Base-by-base conservation (phyloP, 1,140 invertebrate species). In the Pseudachorutes palmiensis region DNA sequence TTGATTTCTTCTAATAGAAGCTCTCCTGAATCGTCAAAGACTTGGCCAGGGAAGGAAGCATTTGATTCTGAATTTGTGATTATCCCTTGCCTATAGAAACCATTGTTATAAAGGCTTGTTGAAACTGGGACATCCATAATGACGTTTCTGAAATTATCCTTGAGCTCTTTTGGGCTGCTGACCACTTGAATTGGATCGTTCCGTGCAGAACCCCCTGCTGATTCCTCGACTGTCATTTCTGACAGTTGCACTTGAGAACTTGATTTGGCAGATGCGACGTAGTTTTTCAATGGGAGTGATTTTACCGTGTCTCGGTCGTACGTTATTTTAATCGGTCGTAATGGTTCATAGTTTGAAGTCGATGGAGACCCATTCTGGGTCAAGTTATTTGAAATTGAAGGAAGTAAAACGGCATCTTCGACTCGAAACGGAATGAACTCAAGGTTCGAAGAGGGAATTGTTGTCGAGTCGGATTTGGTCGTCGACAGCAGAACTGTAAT, bases 361-460 rank as follows among this genome's bases (percentile, higher is more conserved):
- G 1, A 29, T 2, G 30, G 0, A 2, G 57, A 2, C 12, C 48
- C 67, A 69, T 69, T 66, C 0, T 0, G 2, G n/a, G 64, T 22
- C 12, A 22, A 29, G 24, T 30, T 59, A 14, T 65, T 30, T 58
- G 5, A 9, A 59, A 5, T 3, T 36, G 28, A 22, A 49, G 26
- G 61, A 24, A 2, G 22, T 14, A 58, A 19, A 12, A 73, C 16
- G 1, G 69, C 71, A 61, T 73, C 71, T 62, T 73, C 71, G 0
- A 68, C 67, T 57, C 66, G 65, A 62, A 73, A 73, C 2, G 71
- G 65, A 58, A 73, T 73, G 33, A 73, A 73, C 16, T 70, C 45
- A 31, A 73, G 57, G 24, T 64, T 61, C 5, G 58, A 63, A n/a
- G 36, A 45, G 30, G 62, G 63, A 59, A 41, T 65, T 24, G 22